Evolutionary conservation across 2,113 vertebrate species (phyloP), one percentile per base, ranked within the genome.

Genomic region (Amia ocellicauda): DNA sequence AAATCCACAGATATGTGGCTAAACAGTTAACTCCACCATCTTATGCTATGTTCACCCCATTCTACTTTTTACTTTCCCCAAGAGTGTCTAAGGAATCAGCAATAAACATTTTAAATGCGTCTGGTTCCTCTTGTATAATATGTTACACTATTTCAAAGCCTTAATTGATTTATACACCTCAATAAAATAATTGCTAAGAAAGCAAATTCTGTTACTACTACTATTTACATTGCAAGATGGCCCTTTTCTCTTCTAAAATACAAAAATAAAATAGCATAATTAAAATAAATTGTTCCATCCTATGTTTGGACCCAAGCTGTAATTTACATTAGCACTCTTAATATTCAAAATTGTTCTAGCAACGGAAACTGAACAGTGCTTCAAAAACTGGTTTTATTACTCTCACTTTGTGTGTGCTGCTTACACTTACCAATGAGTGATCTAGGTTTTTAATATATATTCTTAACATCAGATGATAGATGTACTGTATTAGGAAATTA

Each of bases 101-200:
- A 31, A 42, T 70, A 57, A 66, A 70, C 19, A 62, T 57, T 62
- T 61, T 62, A 66, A 66, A 66, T 54, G 20, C 28, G 47, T 50
- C 68, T 62, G 51, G 52, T 61, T 66, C 47, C 43, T 7, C 63
- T 62, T 62, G 53, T 56, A 66, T 51, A 62, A 52, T 50, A 65
- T 57, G 29, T 70, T 71, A 49, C 56, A 61, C 49, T 61, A 27
- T 67, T 51, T 64, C 64, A 74, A 60, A 28, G 67, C 69, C 58
- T 23, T 72, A 74, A 64, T 66, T 19, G 47, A 68, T 51, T 50
- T 61, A 72, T 62, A 59, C 17, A 62, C 68, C 63, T 64, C 58
- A 62, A 65, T 67, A 63, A 62, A 58, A 71, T 2, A 71, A 51
- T 72, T 11, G 0, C 69, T 5, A 68, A 2, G 43, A 73, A 77